phyloP scores from a whole-genome alignment of 2,797 vertebrate genomes.

The Cynodonichthys magdalenae region DNA sequence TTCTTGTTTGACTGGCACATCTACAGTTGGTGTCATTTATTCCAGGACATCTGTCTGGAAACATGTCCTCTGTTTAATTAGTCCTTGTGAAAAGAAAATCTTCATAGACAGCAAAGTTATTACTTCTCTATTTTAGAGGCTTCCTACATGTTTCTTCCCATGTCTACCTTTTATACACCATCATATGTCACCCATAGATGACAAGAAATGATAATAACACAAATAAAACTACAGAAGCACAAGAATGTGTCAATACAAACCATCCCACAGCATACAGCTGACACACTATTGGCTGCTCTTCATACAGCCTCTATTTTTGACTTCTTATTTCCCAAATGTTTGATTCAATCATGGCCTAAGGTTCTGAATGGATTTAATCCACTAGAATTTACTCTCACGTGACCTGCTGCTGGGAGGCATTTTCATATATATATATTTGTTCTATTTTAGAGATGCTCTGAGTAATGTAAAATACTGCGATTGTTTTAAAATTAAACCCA shows the following conservation, averaged over 20 bases:
- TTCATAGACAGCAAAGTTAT: constrained; percentile 10
- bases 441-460: constrained; percentile 39
- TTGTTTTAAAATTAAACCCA: constrained; percentile 14
- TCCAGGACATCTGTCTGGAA: constrained; percentile 3
- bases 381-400: constrained; percentile 35
- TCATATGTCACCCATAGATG: constrained; percentile 5
- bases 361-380: constrained; percentile 54
- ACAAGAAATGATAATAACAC: constrained; percentile 19
- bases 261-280: constrained; percentile 32
- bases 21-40: constrained; percentile 6
- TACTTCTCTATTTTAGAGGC: constrained; percentile 19
- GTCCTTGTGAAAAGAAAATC: constrained; percentile 1
- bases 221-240: constrained; percentile 21
- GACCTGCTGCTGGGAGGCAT: constrained; percentile 29
- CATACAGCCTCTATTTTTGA: constrained; percentile 49
- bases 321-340: constrained; percentile 51
- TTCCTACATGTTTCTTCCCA: constrained; percentile 18
- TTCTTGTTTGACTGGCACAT: constrained; percentile 8
- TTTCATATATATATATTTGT: constrained; percentile 45
- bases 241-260: constrained; percentile 24
- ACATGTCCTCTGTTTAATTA: constrained; percentile 5
- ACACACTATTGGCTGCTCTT: constrained; percentile 39
- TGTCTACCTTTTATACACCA: constrained; percentile 8
- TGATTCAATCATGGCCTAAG: constrained; percentile 59
- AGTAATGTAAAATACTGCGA: background rate